phyloP scores from a whole-genome alignment of 2,888 invertebrate genomes.

The Protodeltote pygarga region DNA sequence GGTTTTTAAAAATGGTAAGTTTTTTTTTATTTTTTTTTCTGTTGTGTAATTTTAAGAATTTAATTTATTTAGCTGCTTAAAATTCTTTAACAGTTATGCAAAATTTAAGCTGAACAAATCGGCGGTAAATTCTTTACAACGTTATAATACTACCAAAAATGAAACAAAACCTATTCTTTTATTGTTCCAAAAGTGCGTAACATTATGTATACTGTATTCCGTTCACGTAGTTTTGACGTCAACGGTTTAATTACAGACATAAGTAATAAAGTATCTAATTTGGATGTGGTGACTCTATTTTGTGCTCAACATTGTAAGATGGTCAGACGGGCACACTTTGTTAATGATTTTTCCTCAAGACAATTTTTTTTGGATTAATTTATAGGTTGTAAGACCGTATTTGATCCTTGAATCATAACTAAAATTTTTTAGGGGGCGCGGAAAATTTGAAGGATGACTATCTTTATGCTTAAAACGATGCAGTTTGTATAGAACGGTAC shows the following conservation, averaged over 20 bases:
- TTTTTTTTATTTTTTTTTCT: conserved; percentile 6
- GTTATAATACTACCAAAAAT: conserved; percentile 6
- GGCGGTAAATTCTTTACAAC: conserved; percentile 13
- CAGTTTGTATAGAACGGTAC: too few species aligned
- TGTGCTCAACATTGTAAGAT: too few species aligned
- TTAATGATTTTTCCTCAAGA: too few species aligned
- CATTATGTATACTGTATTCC: conserved; percentile 25
- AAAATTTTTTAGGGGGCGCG: too few species aligned
- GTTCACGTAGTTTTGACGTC: conserved; percentile 35
- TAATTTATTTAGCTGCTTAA: too few species aligned
- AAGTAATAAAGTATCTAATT: conserved; percentile 39
- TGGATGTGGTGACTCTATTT: conserved; percentile 22
- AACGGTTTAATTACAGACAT: conserved; percentile 36
- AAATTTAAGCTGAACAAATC: conserved; percentile 8
- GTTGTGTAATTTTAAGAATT: conserved; percentile 12
- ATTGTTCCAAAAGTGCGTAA: conserved; percentile 16
- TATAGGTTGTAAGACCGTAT: too few species aligned
- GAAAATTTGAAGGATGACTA: too few species aligned
- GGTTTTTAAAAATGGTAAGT: conserved; percentile 67
- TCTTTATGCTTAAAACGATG: too few species aligned
- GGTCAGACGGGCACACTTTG: too few species aligned
- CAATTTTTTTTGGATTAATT: too few species aligned
- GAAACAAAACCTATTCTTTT: conserved; percentile 25
- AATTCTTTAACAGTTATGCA: too few species aligned
- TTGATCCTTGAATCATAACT: too few species aligned